Conservation (phyloP, 64 coral and sea anemone species). For the Astreopora myriophthalma region DNA sequence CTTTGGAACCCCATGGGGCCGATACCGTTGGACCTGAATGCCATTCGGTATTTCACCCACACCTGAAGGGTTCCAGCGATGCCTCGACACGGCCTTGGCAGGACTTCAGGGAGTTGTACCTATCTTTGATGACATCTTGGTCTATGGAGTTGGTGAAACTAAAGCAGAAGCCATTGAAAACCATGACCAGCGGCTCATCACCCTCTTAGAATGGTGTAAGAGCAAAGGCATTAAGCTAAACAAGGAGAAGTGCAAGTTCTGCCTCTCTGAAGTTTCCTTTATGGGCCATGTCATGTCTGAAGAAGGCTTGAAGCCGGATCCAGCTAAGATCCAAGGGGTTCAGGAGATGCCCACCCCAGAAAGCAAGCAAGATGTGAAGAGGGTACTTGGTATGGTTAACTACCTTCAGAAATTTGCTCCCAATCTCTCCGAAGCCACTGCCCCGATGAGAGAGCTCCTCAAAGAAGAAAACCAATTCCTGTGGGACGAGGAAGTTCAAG, state of each 20-base stretch:
- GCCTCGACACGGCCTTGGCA: constrained; percentile 12
- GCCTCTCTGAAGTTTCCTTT: constrained; percentile 23
- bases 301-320: constrained; percentile 63
- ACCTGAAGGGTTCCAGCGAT: constrained; percentile 62
- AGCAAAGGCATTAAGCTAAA: constrained; percentile 64
- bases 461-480: constrained; percentile 35
- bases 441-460: constrained; percentile 47
- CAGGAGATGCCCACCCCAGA: constrained; percentile 23
- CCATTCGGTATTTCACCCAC: constrained; percentile 58
- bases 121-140: constrained; percentile 62
- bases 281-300: constrained; percentile 28
- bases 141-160: constrained; percentile 30
- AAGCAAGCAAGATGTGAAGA: constrained; percentile 46
- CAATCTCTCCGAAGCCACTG: constrained; percentile 33
- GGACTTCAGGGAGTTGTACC: constrained; percentile 16
- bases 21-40: constrained; percentile 27
- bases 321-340: constrained; percentile 50
- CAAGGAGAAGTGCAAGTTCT: constrained; percentile 45
- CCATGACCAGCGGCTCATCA: constrained; percentile 55
- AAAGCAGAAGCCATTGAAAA: constrained; percentile 32
- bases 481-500: constrained; percentile 21
- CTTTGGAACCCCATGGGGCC: constrained; percentile 47
- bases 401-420: constrained; percentile 62
- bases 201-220: constrained; percentile 33
- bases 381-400: constrained; percentile 54